Evolutionary conservation across 2,888 invertebrate species (phyloP), one percentile per base, ranked within the genome.

Genomic region (Troides aeacus): DNA sequence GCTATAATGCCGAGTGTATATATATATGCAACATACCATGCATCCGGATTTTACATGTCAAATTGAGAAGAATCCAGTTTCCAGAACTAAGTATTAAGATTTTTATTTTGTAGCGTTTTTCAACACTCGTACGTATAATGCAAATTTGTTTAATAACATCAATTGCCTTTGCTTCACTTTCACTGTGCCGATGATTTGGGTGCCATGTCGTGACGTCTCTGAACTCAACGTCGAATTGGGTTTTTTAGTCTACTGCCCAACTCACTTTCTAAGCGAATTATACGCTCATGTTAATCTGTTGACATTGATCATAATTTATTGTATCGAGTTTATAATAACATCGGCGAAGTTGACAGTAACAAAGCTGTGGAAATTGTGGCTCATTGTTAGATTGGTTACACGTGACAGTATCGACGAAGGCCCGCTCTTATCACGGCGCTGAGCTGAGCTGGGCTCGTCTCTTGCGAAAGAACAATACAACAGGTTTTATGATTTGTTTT

Each of bases 391-490:
- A 10, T 30, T 30, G 8, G 68, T 74, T 73, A 79, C 85, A 84
- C 84, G 84, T 87, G 83, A 80, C 79, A 77, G 82, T 83, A 86
- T 83, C 82, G 76, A 82, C 84, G 82, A 79, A 85, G 76, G 78
- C 77, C 81, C 87, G 62, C 50, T 66, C 66, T 89, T 89, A 90
- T 90, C 89, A 85, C 79, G 78, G 76, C 75, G 72, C 70, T 71
- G 73, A 77, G 74, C 74, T 80, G 77, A 85, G 84, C 74, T 80
- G 77, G 85, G 84, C 80, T 84, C 84, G 85, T 83, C 83, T 81
- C 81, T 82, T 79, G 80, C 78, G 79, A 86, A 86, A 85, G 89
- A 91, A 92, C 90, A 91, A 91, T 91, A 85, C 89, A 87, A 87
- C 88, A 81, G 85, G 88, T 88, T 89, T 87, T 86, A 84, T 85